Conservation (phyloP, 1,140 invertebrate genomes). For the Habropoda laboriosa region DNA sequence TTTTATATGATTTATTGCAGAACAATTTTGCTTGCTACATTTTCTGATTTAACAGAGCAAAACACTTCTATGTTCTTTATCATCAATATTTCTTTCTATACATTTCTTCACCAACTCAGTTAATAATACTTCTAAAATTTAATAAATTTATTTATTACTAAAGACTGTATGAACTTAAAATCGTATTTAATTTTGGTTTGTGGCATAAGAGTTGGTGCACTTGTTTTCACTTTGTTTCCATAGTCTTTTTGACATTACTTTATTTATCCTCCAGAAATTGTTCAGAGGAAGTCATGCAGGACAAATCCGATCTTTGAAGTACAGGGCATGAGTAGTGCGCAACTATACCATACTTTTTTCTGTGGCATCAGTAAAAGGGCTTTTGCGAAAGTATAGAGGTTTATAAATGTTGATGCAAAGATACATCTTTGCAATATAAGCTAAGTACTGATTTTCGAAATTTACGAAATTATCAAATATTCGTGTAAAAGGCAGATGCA, state of each 20-base stretch:
- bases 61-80: neutral
- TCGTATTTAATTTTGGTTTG: slow-evolving; percentile 22
- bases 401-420: neutral
- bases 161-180: slow-evolving; percentile 21
- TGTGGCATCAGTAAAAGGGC: slow-evolving; percentile 15
- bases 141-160: slow-evolving; percentile 18
- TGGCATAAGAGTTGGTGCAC: slow-evolving; percentile 26
- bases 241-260: slow-evolving; percentile 52
- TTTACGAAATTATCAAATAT: slow-evolving; percentile 12
- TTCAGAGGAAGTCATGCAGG: slow-evolving; percentile 74
- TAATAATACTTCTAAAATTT: slow-evolving; percentile 17
- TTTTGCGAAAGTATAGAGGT: neutral
- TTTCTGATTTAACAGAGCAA: neutral
- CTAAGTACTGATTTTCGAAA: neutral
- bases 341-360: slow-evolving; percentile 33
- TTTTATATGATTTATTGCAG: neutral
- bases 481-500: neutral
- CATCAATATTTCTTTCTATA: neutral
- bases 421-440: neutral
- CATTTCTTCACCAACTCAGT: slow-evolving; percentile 23
- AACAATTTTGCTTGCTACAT: slow-evolving; percentile 2
- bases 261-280: slow-evolving; percentile 73
- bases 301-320: slow-evolving; percentile 73
- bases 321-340: slow-evolving; percentile 30
- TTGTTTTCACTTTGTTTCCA: slow-evolving; percentile 39